These are phyloP conservation scores for Calosoma granatense DNA, from an alignment of 1,140 invertebrate genomes.

Conservation along the genomic window DNA sequence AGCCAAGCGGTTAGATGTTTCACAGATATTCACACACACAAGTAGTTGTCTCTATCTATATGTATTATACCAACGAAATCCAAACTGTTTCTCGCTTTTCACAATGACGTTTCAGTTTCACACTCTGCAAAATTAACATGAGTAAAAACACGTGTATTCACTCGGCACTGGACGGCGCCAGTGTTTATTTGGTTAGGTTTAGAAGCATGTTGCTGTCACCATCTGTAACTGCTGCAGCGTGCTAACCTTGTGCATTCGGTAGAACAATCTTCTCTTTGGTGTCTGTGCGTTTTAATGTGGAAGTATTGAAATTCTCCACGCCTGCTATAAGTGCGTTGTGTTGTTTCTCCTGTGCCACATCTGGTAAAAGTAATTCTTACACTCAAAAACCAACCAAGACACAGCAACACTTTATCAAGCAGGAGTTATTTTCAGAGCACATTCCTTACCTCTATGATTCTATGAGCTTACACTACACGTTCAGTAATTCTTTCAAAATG, in stretches of 20 bases:
- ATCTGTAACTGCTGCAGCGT: too few species aligned
- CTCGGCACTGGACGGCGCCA: too few species aligned
- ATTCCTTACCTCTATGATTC: too few species aligned
- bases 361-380: constrained; percentile 35
- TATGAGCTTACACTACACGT: too few species aligned
- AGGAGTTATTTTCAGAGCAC: too few species aligned
- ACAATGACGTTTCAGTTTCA: too few species aligned
- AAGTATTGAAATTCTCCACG: constrained; percentile 59
- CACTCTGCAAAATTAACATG: too few species aligned
- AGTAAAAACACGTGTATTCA: background rate
- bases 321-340: constrained; percentile 62
- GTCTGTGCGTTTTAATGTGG: constrained; percentile 60
- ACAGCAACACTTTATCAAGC: background rate
- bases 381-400: constrained; percentile 11
- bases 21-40: background rate
- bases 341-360: constrained; percentile 63
- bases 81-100: background rate
- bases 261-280: constrained; percentile 71
- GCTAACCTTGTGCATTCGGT: constrained; percentile 65
- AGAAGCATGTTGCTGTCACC: too few species aligned
- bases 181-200: too few species aligned
- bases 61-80: too few species aligned
- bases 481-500: too few species aligned
- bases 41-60: background rate
- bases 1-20: background rate